Evolutionary conservation across 1,140 invertebrate genomes (phyloP), one percentile per base, ranked within the genome.

Genomic region (Hypsibius dujardini): DNA sequence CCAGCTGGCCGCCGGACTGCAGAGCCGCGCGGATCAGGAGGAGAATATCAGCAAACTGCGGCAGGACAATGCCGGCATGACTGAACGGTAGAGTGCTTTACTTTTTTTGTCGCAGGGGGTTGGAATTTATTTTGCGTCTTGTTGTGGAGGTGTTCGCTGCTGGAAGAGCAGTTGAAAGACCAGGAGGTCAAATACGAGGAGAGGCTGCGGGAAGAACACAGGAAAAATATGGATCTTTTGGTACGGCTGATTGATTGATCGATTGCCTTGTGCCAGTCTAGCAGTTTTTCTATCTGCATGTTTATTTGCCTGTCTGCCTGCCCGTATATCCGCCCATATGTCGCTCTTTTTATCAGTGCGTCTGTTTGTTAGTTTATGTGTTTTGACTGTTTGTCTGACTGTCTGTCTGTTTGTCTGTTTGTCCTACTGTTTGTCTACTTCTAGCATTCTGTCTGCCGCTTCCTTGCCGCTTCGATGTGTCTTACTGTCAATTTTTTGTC

Each of bases 181-280:
- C 62, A 67, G 42, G 62, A 67, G 42, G 3, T 67, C 12, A 67
- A 67, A 42, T 67, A 67, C 45, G 62, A 67, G 42, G 62, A 67
- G 62, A 12, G 62, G 45, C 62, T 67, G 62, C 12, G 45, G 45
- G 42, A 67, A 15, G 62, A 67, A 15, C 62, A 67, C 62, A 12
- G 62, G 42, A 67, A 67, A 67, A 67, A 67, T 45, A 67, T 67
- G 62, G 62, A 67, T 67, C 42, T 15, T 15, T 67, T 67, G 62
- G 62, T 67, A 42, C 42, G 62, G 28, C 28, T 28, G 28, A 28
- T 28, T 28, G 28, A 28, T 28, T 28, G 28, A 28, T 28, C 28
- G 28, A 28, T 28, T 67, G 45, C 45, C 45, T 67, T 7, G 62
- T 45, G 42, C 12, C 42, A 15, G 62, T 67, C n/a, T 56, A 12